phyloP scores from a whole-genome alignment of 2,113 vertebrate species.

The Ahaetulla prasina region DNA sequence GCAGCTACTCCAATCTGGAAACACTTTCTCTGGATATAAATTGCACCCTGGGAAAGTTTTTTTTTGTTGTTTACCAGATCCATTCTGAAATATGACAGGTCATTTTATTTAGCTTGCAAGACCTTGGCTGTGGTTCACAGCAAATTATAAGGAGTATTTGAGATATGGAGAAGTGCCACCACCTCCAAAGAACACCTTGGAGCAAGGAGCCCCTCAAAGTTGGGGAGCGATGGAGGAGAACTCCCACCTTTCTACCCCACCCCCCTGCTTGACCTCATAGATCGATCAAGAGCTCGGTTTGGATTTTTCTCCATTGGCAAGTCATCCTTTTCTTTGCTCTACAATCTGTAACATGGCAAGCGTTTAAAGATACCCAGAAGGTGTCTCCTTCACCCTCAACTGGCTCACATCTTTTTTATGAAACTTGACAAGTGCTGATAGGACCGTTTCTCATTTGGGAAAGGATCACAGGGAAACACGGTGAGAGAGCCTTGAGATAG shows the following conservation, averaged over 20 bases:
- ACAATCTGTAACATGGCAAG: neutral
- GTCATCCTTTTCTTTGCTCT: neutral
- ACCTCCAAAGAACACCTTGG: neutral
- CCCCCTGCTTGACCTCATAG: neutral
- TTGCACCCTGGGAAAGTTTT: neutral
- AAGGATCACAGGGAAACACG: neutral
- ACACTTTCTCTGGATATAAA: constrained; percentile 15
- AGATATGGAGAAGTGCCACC: neutral
- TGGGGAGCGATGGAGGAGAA: neutral
- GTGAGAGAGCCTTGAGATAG: neutral
- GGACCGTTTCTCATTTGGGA: neutral
- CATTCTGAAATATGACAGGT: constrained; percentile 25
- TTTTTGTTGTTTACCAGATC: constrained; percentile 18
- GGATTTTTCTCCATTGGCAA: too few relatives aligned
- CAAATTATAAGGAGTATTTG: constrained; percentile 9
- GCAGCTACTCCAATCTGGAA: constrained; percentile 9
- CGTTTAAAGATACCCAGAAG: neutral
- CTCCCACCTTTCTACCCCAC: neutral
- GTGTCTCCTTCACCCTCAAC: neutral
- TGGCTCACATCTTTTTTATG: neutral
- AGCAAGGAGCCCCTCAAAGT: neutral
- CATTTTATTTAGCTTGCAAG: constrained; percentile 17
- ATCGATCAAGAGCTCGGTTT: neutral
- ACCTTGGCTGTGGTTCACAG: neutral
- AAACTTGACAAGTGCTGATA: neutral